Conservation (phyloP, 1,140 invertebrate species). For the Calliopsis andreniformis region DNA sequence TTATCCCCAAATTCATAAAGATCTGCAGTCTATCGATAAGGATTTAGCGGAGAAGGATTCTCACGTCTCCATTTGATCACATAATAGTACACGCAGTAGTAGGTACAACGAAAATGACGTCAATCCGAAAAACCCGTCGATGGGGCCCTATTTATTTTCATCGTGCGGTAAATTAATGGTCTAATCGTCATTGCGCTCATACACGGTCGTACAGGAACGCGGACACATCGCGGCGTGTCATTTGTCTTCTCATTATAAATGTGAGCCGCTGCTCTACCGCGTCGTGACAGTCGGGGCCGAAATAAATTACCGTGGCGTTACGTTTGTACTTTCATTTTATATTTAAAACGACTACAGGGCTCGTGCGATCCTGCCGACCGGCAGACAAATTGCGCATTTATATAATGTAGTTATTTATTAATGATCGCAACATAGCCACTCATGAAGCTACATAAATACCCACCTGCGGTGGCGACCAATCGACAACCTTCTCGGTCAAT, state of each 20-base stretch:
- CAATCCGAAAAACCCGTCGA: slow-evolving; percentile 64
- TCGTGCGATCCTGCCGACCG: slow-evolving; percentile 38
- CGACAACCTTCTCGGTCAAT: slow-evolving; percentile 63
- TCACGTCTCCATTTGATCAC: slow-evolving; percentile 51
- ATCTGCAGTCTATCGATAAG: no score
- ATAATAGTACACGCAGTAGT: slow-evolving; percentile 52
- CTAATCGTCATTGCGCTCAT: slow-evolving; percentile 61
- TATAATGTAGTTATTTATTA: slow-evolving; percentile 78
- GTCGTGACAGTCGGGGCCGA: slow-evolving; percentile 61
- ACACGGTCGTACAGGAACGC: slow-evolving; percentile 46
- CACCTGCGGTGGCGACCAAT: slow-evolving; percentile 58
- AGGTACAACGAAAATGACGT: slow-evolving; percentile 58
- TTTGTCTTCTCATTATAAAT: slow-evolving; percentile 75
- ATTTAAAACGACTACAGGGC: slow-evolving; percentile 72
- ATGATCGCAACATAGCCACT: slow-evolving; percentile 62
- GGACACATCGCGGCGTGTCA: slow-evolving; percentile 65
- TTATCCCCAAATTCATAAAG: no score
- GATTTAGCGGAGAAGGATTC: not conserved
- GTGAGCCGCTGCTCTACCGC: slow-evolving; percentile 68
- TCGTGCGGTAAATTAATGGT: slow-evolving; percentile 68
- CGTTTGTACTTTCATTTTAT: slow-evolving; percentile 76
- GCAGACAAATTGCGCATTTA: slow-evolving; percentile 77
- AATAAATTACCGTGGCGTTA: slow-evolving; percentile 74
- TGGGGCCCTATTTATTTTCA: slow-evolving; percentile 52
- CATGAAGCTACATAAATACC: slow-evolving; percentile 57